phyloP scores from a whole-genome alignment of 2,888 invertebrate species.

The Ichneumoninae sp. region DNA sequence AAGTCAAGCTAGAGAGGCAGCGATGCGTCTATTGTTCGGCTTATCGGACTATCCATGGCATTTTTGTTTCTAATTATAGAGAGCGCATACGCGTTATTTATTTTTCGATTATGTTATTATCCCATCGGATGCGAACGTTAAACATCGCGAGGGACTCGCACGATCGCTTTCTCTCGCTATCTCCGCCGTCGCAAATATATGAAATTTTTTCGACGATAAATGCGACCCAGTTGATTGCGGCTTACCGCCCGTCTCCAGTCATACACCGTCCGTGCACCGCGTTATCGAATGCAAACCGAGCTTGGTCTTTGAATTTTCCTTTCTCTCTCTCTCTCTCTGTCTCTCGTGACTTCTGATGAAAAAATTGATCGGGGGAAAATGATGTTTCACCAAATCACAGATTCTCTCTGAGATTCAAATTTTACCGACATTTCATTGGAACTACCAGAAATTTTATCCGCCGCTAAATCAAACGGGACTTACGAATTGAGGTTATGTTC shows the following conservation, averaged over 20 bases:
- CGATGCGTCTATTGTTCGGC: slow-evolving; percentile 40
- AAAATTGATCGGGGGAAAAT: not conserved
- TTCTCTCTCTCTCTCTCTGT: not conserved
- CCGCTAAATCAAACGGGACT: not conserved
- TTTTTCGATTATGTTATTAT: slow-evolving; percentile 42
- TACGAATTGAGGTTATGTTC: not conserved
- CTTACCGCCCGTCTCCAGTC: slow-evolving; percentile 31
- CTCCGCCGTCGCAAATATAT: slow-evolving; percentile 36
- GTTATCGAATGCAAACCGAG: slow-evolving; percentile 28
- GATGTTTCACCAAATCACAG: not conserved
- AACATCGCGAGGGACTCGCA: slow-evolving; percentile 23
- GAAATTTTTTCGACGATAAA: slow-evolving; percentile 59
- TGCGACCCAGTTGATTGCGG: slow-evolving; percentile 62
- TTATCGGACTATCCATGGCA: slow-evolving; percentile 20
- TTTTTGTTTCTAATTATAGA: not conserved
- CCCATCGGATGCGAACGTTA: slow-evolving; percentile 34
- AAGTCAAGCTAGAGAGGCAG: slow-evolving; percentile 30
- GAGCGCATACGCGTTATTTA: slow-evolving; percentile 9
- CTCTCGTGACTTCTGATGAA: too few relatives aligned
- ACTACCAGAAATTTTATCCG: too few relatives aligned
- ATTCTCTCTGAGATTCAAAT: not conserved
- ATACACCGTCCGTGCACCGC: slow-evolving; percentile 12
- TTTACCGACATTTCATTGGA: not conserved
- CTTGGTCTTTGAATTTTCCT: not conserved
- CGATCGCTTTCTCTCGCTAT: slow-evolving; percentile 37